A percentile compares a stretch with the other conserved stretches of the same genome.
Evolutionary conservation across 2,113 vertebrate genomes (phyloP).

Genomic region (Buteo buteo): DNA sequence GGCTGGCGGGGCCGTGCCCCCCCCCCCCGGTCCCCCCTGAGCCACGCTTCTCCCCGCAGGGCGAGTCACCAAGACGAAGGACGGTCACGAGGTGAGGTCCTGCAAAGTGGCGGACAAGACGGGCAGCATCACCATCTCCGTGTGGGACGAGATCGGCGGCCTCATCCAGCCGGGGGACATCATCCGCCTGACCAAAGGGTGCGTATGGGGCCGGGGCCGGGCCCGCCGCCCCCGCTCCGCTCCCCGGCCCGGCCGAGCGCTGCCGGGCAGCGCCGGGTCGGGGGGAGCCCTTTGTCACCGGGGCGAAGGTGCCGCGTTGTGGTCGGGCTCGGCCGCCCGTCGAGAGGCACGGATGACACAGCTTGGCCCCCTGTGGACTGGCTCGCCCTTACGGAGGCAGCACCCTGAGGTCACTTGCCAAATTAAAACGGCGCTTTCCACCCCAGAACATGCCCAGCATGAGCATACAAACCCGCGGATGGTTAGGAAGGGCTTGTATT

Average conservation of each 20-base stretch:
- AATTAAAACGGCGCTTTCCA: background rate
- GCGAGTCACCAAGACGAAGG: too few species aligned
- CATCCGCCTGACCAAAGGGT: background rate
- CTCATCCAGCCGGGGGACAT: too few species aligned
- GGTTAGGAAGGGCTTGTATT: background rate
- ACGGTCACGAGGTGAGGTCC: too few species aligned
- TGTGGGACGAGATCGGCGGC: too few species aligned
- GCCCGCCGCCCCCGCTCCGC: too few species aligned
- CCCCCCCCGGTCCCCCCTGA: too few species aligned
- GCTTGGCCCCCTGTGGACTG: background rate
- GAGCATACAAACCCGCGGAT: rapidly evolving
- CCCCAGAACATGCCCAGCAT: background rate
- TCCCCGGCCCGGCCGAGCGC: background rate
- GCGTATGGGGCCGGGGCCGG: too few species aligned
- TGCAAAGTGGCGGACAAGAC: too few species aligned
- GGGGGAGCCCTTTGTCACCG: background rate
- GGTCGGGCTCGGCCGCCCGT: background rate
- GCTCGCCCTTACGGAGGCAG: background rate
- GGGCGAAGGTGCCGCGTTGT: background rate
- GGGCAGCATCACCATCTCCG: too few species aligned
- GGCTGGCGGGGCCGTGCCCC: too few species aligned
- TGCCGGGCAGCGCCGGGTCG: background rate
- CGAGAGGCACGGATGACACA: background rate
- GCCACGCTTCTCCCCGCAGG: too few species aligned
- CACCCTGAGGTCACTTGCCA: background rate